Evolutionary conservation across 2,888 invertebrate genomes (phyloP), one percentile per base, ranked within the genome.

Genomic region (Plusia festucae): DNA sequence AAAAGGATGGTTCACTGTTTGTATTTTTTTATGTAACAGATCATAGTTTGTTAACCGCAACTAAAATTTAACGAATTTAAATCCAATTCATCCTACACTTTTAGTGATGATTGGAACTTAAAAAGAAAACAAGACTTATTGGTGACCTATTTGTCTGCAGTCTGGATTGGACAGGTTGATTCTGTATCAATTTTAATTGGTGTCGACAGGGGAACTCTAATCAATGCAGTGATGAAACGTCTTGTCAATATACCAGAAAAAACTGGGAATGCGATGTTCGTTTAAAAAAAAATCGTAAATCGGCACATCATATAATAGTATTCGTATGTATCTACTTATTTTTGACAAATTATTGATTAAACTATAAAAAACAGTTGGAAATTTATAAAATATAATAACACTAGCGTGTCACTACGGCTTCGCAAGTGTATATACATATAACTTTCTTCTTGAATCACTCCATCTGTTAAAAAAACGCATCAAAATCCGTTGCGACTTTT

Each of bases 131-230:
- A 55, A 57, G 64, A 59, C 51, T 49, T 49, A 22, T 15, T 18
- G 27, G 32, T 32, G 32, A 55, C 16, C 13, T 2, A 49, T 49
- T 49, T 49, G 18, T 49, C 20, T 51, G 15, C 15, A 16, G 16
- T 58, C 68, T 72, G 63, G 6, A 40, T 51, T 46, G 24, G 75
- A 72, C 75, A 64, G 75, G 70, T 64, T 40, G 58, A 13, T 72
- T 24, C 9, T 44, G 32, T 16, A 44, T 40, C 46, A 34, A 49
- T 54, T 74, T 64, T 60, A 70, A 72, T 72, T 57, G 60, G 53
- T 51, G 51, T 54, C 69, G 56, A 68, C 30, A 69, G 44, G 56
- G 34, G 34, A 46, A 20, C 60, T 20, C 24, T 18, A 55, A 52
- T 44, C 30, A 22, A 22, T 30, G 46, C 13, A 1, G 30, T 58